Evolutionary conservation across 64 coral and sea anemone genomes (phyloP), one percentile per base, ranked within the genome.

Genomic region (Actinia tenebrosa): DNA sequence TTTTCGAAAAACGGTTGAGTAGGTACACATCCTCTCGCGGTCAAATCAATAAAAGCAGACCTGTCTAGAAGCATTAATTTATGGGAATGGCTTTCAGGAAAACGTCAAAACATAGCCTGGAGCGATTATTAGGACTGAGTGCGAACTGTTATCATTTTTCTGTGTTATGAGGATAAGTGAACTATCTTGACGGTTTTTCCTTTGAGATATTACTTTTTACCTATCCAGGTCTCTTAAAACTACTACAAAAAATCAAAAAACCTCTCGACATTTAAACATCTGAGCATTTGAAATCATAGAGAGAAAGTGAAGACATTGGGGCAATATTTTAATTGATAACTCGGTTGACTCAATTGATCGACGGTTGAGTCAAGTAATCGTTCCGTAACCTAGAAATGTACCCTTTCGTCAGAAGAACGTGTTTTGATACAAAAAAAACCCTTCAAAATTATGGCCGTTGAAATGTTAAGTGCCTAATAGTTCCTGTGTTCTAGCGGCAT

Each of bases 291-390:
- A 81, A 81, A 53, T 81, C 79, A 53, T 17, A 81, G 44, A 53
- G 79, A 81, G 30, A 18, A 79, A 53, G 79, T 50, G 79, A 81
- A 53, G 50, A 81, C 79, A 50, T 50, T 3, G 22, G 27, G 50
- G 79, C 79, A 81, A 81, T 81, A 81, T 81, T 22, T 23, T 81
- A 81, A 81, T 81, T 81, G 79, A 81, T 81, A 81, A 53, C 79
- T 81, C 69, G 25, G 69, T 75, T 81, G 43, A 75, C 45, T 50
- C 79, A 81, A 81, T 81, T 81, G 79, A 81, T 81, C 79, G 79
- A 50, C 79, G 50, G 44, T 81, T 45, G 43, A 81, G 79, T 50
- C 43, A 50, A 81, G 79, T 81, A 81, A 81, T 81, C 50, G 79
- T 81, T 81, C 53, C 18, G 79, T 81, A 50, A 22, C 79, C 79